These are phyloP conservation scores for Ictalurus furcatus DNA, from an alignment of 2,113 vertebrate species.

Conservation along the genomic window DNA sequence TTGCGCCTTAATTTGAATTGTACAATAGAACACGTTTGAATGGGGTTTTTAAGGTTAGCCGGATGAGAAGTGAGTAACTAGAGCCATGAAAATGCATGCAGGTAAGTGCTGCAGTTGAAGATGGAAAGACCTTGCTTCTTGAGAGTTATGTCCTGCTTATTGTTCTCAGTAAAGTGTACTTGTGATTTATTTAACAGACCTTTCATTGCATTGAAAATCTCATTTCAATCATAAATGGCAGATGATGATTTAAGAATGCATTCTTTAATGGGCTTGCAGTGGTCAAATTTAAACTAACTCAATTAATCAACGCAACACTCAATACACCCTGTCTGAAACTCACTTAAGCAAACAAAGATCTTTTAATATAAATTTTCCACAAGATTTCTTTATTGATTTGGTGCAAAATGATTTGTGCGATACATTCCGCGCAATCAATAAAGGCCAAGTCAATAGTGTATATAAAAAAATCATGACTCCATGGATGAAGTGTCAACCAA, in stretches of 20 bases:
- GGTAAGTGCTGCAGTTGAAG: constrained; percentile 80
- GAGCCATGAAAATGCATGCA: constrained; percentile 59
- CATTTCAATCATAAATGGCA: constrained; percentile 98
- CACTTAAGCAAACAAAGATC: constrained; percentile 88
- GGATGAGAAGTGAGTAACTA: constrained; percentile 27
- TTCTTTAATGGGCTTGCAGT: constrained; percentile 95
- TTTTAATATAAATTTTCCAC: constrained; percentile 99
- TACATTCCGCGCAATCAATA: constrained; percentile 96
- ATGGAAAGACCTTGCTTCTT: constrained; percentile 82
- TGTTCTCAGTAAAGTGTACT: constrained; percentile 84
- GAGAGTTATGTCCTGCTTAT: constrained; percentile 88
- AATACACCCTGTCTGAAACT: constrained; percentile 87
- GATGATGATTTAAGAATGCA: constrained; percentile 96
- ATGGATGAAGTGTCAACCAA: constrained; percentile 78
- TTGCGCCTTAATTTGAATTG: neutral
- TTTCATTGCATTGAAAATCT: constrained; percentile 85
- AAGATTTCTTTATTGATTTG: constrained; percentile 99
- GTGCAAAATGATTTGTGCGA: constrained; percentile 99
- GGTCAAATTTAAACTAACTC: constrained; percentile 96
- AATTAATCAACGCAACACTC: constrained; percentile 99
- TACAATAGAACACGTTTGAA: neutral
- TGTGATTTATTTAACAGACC: constrained; percentile 87
- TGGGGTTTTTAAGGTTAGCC: neutral
- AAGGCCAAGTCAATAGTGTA: constrained; percentile 84
- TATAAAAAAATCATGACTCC: constrained; percentile 80